Evolutionary conservation across 2,888 invertebrate species (phyloP).

Genomic region (Sphaeridia pumilis): DNA sequence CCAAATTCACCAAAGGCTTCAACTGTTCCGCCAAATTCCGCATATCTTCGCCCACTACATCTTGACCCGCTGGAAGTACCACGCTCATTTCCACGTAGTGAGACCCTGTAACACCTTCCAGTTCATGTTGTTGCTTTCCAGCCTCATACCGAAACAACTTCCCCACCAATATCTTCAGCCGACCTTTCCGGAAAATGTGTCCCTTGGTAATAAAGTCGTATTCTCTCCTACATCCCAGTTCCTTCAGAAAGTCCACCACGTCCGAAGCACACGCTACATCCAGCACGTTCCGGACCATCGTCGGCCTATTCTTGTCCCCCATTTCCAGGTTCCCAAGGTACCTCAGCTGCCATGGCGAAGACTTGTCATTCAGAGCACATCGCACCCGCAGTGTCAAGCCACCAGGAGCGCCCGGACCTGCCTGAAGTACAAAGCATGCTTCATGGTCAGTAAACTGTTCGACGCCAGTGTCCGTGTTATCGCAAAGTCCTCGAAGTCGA

Average conservation of each 20-base stretch:
- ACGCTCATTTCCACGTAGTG: constrained; percentile 88
- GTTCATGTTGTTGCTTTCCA: constrained; percentile 52
- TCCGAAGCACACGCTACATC: constrained; percentile 85
- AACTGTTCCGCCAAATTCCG: constrained; percentile 87
- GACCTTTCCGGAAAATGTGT: constrained; percentile 89
- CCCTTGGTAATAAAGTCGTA: constrained; percentile 89
- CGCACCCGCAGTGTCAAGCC: constrained; percentile 68
- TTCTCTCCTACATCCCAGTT: constrained; percentile 79
- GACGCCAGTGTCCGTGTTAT: constrained; percentile 79
- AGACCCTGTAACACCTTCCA: constrained; percentile 80
- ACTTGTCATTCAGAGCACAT: constrained; percentile 66
- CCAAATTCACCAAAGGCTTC: constrained; percentile 77
- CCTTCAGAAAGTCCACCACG: constrained; percentile 79
- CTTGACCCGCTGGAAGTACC: constrained; percentile 79
- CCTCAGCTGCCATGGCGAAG: constrained; percentile 77
- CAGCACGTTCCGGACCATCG: constrained; percentile 79
- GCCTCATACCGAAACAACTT: constrained; percentile 74
- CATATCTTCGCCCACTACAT: constrained; percentile 93
- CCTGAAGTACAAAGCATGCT: constrained; percentile 20
- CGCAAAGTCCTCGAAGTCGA: constrained; percentile 78
- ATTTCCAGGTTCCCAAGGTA: constrained; percentile 46
- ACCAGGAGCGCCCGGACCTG: constrained; percentile 37
- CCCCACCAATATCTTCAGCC: constrained; percentile 93
- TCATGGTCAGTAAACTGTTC: constrained; percentile 72
- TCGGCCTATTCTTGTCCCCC: constrained; percentile 72